These are phyloP conservation scores for Alectura lathami DNA, from an alignment of 2,113 vertebrate genomes.

Conservation along the genomic window DNA sequence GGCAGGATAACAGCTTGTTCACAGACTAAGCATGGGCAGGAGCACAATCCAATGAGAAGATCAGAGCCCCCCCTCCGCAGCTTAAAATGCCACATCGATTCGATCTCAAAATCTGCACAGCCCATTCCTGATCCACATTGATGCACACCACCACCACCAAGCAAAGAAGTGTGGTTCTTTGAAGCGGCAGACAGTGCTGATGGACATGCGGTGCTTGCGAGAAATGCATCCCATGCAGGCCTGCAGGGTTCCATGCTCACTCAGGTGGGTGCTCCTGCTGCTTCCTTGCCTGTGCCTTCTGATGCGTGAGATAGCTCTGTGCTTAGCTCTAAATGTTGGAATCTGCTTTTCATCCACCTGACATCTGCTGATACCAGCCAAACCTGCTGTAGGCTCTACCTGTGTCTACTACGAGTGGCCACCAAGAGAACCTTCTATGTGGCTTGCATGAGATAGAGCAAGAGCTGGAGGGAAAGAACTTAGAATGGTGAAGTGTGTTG, in stretches of 20 bases:
- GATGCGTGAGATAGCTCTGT: neutral
- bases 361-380: neutral
- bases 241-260: too few species aligned
- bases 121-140: neutral
- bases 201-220: too few species aligned
- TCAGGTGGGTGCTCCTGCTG: neutral
- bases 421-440: too few species aligned
- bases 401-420: neutral
- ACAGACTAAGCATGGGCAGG: neutral
- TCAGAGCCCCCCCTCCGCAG: neutral
- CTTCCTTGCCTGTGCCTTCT: too few species aligned
- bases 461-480: neutral
- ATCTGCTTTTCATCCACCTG: neutral
- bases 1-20: neutral
- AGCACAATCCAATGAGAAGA: neutral
- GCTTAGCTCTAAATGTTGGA: neutral
- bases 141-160: neutral
- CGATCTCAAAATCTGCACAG: neutral
- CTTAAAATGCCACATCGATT: neutral
- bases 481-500: too few species aligned
- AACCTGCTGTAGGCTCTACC: neutral
- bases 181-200: neutral
- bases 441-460: too few species aligned
- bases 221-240: too few species aligned
- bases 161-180: neutral